A percentile compares a stretch with the other conserved stretches of the same genome.
phyloP scores from a whole-genome alignment of 2,113 vertebrate species.

The Macrotis lagotis region DNA sequence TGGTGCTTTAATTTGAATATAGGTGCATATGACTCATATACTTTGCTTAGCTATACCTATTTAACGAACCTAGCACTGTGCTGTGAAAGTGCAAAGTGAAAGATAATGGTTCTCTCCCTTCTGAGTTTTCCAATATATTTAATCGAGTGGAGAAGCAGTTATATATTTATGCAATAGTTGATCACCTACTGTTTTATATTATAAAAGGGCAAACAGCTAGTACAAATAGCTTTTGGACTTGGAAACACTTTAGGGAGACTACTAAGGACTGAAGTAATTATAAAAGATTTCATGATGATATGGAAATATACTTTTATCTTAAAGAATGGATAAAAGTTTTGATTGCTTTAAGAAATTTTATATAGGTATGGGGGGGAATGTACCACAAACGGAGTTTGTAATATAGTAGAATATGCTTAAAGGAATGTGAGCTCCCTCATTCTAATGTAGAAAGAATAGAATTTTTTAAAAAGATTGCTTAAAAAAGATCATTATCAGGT shows the following conservation, averaged over 20 bases:
- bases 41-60: neutral
- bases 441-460: no score
- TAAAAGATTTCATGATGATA: neutral
- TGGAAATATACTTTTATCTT: constrained; percentile 30
- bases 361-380: no score
- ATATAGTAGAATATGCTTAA: no score
- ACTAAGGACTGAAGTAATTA: neutral
- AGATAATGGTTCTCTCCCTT: neutral
- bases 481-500: no score
- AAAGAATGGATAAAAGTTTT: neutral
- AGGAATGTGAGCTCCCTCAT: no score
- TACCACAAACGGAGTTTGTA: no score
- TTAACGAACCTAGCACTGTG: neutral
- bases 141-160: neutral
- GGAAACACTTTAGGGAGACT: neutral
- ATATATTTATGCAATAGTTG: neutral
- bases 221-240: constrained; percentile 17
- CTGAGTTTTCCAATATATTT: constrained; percentile 2
- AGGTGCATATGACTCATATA: constrained; percentile 5
- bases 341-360: neutral
- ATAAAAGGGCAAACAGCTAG: constrained; percentile 3
- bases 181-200: neutral
- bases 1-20: constrained; percentile 11
- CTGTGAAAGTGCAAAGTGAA: neutral
- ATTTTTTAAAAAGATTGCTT: no score